Conservation (phyloP, 2,113 vertebrate genomes). For the Barbus barbus region DNA sequence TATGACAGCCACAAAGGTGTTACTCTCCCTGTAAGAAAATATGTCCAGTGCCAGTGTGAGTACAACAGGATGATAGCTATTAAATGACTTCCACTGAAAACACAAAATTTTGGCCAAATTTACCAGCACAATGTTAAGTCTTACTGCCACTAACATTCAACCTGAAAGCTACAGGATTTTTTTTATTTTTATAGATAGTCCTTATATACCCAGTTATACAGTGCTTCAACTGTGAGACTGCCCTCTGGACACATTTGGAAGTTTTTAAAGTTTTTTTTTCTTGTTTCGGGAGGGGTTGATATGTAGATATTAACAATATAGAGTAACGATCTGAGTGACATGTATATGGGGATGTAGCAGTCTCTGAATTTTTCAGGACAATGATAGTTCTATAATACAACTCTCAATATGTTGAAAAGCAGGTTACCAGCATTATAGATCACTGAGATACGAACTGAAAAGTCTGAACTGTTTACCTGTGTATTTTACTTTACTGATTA, state of each 20-base stretch:
- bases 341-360: not conserved
- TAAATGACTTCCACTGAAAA: conserved; percentile 5
- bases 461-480: not conserved
- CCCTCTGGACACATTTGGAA: no score
- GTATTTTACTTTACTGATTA: not conserved
- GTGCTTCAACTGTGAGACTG: not conserved
- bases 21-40: not conserved
- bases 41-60: not conserved
- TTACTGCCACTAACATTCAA: no score
- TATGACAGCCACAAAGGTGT: conserved; percentile 11
- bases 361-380: not conserved
- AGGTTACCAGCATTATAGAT: not conserved
- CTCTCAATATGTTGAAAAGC: not conserved
- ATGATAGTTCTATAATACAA: not conserved
- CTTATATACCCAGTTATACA: no score
- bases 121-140: not conserved
- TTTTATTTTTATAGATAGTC: no score
- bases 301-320: no score
- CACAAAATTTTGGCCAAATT: not conserved
- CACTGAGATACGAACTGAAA: not conserved
- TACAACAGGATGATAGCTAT: not conserved
- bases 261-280: no score
- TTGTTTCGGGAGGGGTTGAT: not conserved
- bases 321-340: no score
- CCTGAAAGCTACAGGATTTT: no score